Base-by-base conservation (phyloP, 2,888 invertebrate genomes). In the Lissonota sp. region DNA sequence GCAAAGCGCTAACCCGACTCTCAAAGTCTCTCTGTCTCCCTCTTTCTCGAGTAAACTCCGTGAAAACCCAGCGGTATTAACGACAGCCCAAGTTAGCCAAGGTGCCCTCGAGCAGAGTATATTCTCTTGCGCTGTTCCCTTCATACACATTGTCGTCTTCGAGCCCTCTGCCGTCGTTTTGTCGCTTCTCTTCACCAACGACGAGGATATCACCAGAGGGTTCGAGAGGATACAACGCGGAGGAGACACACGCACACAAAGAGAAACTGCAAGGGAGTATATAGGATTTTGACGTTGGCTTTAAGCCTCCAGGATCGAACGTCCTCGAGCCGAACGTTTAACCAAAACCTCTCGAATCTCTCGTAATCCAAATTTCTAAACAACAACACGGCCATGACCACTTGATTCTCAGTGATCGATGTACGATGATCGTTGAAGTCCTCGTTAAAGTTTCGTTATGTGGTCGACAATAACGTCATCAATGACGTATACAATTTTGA, bases 1-100 rank as follows among this genome's bases (percentile, higher is more conserved):
- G 76, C 62, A 69, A 69, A 60, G 62, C 57, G 55, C 76, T 77
- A 77, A 74, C 70, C 70, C 46, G 66, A 60, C 70, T 78, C 66
- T 53, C 78, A 78, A 81, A 75, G 60, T 63, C 72, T 46, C 53
- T 16, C 44, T 44, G 7, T 44, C 44, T 44, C 46, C 63, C 16
- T 72, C 64, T 40, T 6, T 62, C 69, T 69, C 55, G 4, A 67
- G 63, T 79, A 63, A 46, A 37, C 46, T 55, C 49, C 14, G 49
- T 39, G 16, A n/a, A 62, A 72, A 10, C 62, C 63, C 14, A 63
- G 78, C 64, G 79, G 80, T 74, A 81, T 60, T 66, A 60, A 64
- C 70, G 26, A 49, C 40, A 82, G 64, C 75, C 57, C 14, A 71
- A 74, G 67, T 70, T 71, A 51, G 16, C 46, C 66, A 63, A 72